Evolutionary conservation across 1,140 invertebrate genomes (phyloP), one percentile per base, ranked within the genome.

Genomic region (Neodiprion lecontei): DNA sequence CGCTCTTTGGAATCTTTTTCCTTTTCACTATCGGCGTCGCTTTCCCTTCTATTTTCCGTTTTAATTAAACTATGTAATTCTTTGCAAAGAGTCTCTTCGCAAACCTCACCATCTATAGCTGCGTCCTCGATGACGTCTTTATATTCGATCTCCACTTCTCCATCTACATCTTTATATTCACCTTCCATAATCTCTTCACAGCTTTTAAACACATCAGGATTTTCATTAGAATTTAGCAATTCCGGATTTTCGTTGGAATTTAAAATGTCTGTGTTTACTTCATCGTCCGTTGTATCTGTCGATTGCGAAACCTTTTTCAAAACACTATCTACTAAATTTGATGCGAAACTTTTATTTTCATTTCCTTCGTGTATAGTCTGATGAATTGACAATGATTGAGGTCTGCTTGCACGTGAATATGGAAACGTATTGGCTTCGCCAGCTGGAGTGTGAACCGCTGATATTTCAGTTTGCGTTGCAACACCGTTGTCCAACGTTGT

Each of bases 391-490:
- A 88, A 75, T 10, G 84, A 86, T 73, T 88, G 86, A 47, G 86
- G 86, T 78, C 86, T 80, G 68, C 78, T 77, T 14, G 86, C 79
- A 70, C 82, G 80, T 7, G 76, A 78, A 23, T 86, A 88, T 0
- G 86, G 86, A 75, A 88, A 88, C 28, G 82, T 83, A 73, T 88
- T 85, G 21, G 86, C 86, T 69, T 88, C 86, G 1, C 86, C 86
- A 7, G 86, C 85, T 7, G 94, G 94, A 1, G 93, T 94, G 79
- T 92, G 90, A 8, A 95, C 93, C 1, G 94, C 94, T 14, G 92
- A 89, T 74, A 95, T 92, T 87, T 95, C 94, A 0, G 94, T 95
- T 87, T 95, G 94, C 4, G 94, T 95, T 74, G 89, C 91, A 79
- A 91, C 91, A 10, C 89, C 91, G 69, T 91, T 90, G 50, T 90